Conservation (phyloP, 1,140 invertebrate genomes). For the Scaptomyza hsui region DNA sequence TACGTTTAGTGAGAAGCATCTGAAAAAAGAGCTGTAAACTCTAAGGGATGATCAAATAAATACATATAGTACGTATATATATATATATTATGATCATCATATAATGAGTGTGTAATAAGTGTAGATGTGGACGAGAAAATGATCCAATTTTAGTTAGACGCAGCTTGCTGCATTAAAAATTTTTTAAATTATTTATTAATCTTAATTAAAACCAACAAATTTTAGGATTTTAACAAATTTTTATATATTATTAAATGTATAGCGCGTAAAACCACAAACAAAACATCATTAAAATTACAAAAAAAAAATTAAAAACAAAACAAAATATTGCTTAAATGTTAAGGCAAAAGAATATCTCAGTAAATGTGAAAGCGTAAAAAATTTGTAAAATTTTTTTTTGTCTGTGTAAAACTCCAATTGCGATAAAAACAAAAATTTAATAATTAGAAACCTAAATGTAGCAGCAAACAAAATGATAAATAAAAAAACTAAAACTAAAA, state of each 20-base stretch:
- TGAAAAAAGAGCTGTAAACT: slow-evolving; percentile 28
- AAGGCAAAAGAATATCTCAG: slow-evolving; percentile 78
- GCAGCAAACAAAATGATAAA: slow-evolving; percentile 55
- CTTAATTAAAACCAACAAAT: slow-evolving; percentile 82
- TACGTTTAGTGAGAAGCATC: slow-evolving; percentile 35
- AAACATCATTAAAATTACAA: slow-evolving; percentile 35
- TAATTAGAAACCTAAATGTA: slow-evolving; percentile 53
- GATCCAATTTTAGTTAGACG: slow-evolving; percentile 82
- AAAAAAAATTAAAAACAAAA: slow-evolving; percentile 35
- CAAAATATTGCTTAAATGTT: slow-evolving; percentile 66
- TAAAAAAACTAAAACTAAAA: slow-evolving; percentile 43
- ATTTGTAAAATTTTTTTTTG: slow-evolving; percentile 81
- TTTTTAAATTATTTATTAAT: slow-evolving; percentile 83
- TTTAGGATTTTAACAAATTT: slow-evolving; percentile 83
- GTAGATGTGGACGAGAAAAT: slow-evolving; percentile 24
- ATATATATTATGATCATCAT: slow-evolving; percentile 2
- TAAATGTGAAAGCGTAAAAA: slow-evolving; percentile 83
- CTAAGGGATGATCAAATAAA: background rate
- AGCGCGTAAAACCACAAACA: slow-evolving; percentile 70
- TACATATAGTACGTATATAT: no score
- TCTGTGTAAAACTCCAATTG: slow-evolving; percentile 80
- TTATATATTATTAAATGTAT: slow-evolving; percentile 81
- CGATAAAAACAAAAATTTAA: slow-evolving; percentile 68
- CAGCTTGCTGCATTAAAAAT: slow-evolving; percentile 71
- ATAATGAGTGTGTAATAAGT: background rate